phyloP scores from a whole-genome alignment of 2,113 vertebrate genomes.

The Corythoichthys haematopterus region DNA sequence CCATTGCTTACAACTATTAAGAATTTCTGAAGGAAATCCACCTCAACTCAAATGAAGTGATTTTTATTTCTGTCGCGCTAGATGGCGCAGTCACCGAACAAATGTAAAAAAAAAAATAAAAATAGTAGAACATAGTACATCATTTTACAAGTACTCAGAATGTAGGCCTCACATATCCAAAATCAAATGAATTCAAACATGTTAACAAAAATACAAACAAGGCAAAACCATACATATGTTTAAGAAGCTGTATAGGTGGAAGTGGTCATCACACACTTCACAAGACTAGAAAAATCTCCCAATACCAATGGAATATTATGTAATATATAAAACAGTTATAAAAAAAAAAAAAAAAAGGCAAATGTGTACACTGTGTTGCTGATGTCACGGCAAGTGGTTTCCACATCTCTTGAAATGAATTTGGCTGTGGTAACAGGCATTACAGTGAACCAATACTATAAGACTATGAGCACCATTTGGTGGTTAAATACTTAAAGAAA shows the following conservation, averaged over 20 bases:
- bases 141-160: constrained; percentile 68
- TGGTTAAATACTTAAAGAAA: constrained; percentile 1
- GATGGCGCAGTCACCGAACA: constrained; percentile 60
- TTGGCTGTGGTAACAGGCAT: constrained; percentile 10
- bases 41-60: constrained; percentile 39
- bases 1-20: neutral
- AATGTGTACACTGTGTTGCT: constrained; percentile 58
- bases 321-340: constrained; percentile 55
- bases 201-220: constrained; percentile 70
- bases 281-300: constrained; percentile 72
- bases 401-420: constrained; percentile 21
- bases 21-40: constrained; percentile 1
- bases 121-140: constrained; percentile 69
- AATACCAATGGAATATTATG: constrained; percentile 60
- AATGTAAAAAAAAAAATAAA: constrained; percentile 64
- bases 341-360: constrained; percentile 37
- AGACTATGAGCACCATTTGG: constrained; percentile 11
- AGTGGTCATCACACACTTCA: constrained; percentile 65
- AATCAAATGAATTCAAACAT: constrained; percentile 58
- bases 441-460: neutral
- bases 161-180: constrained; percentile 59
- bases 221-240: constrained; percentile 66
- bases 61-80: constrained; percentile 67
- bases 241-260: constrained; percentile 64
- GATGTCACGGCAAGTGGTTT: constrained; percentile 1